A percentile compares a stretch with the other conserved stretches of the same genome.
Evolutionary conservation across 2,888 invertebrate genomes (phyloP).

Genomic region (Spisula subtruncata): DNA sequence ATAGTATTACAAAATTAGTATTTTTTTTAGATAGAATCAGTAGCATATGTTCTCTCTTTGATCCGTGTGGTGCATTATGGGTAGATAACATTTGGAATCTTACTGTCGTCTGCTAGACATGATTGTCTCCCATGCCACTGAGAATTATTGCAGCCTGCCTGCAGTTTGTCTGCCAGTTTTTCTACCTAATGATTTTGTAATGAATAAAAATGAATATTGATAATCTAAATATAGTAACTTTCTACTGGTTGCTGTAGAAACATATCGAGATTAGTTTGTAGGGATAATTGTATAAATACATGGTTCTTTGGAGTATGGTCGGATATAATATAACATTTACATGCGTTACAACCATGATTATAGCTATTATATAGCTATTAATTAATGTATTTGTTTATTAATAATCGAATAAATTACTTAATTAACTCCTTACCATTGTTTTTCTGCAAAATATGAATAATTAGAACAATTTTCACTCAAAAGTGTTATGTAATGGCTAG

Average conservation of each 20-base stretch:
- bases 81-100: neutral
- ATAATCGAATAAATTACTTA: no score
- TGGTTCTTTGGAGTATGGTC: no score
- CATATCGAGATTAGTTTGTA: neutral
- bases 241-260: slow-evolving; percentile 2
- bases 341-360: no score
- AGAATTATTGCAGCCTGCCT: neutral
- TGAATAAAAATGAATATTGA: neutral
- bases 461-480: no score
- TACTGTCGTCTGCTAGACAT: neutral
- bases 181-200: neutral
- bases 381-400: no score
- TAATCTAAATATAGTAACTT: slow-evolving; percentile 16
- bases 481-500: no score
- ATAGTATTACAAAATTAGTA: neutral
- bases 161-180: no score
- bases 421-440: no score
- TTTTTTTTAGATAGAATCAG: neutral
- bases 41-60: neutral
- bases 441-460: no score
- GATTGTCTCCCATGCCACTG: slow-evolving; percentile 8
- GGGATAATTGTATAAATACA: no score
- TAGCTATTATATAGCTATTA: no score
- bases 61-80: neutral
- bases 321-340: no score